Conservation (phyloP, 2,797 vertebrate genomes). For the Betta splendens region DNA sequence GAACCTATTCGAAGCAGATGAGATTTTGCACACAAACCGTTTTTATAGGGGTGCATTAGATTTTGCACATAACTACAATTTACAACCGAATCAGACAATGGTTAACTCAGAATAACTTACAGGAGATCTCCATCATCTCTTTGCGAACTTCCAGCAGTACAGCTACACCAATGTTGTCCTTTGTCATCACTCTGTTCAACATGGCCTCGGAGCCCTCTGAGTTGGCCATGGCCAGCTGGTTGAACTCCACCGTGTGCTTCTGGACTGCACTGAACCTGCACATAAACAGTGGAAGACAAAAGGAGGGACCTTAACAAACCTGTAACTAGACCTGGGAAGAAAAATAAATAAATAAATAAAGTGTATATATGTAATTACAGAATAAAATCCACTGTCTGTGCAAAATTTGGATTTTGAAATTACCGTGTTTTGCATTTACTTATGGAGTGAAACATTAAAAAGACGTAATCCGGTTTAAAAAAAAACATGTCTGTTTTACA, state of each 20-base stretch:
- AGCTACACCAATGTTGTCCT: constrained; percentile 98
- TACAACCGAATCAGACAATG: not conserved
- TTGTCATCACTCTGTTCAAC: constrained; percentile 99
- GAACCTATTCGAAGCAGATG: no score
- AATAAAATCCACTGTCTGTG: no score
- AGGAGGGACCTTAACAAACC: no score
- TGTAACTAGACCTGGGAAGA: not conserved
- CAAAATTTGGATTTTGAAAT: no score
- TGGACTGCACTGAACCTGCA: constrained; percentile 95
- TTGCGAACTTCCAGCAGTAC: constrained; percentile 93
- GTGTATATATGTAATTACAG: not conserved
- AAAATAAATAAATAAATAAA: not conserved
- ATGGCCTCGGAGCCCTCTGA: constrained; percentile 97
- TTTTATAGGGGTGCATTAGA: no score
- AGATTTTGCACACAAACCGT: no score
- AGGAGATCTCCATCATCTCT: constrained; percentile 92
- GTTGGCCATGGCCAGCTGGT: constrained; percentile 98
- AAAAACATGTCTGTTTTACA: no score
- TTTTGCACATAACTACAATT: no score
- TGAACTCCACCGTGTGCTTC: constrained; percentile 98
- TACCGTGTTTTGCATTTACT: no score
- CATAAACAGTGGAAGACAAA: constrained; percentile 1
- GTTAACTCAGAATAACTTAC: constrained; percentile 79
- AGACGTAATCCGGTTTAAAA: no score
- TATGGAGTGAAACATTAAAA: no score